Percentiles rank a stretch among this genome's conserved stretches.
These are phyloP conservation scores for Alloscopus bannaensis DNA, from an alignment of 2,888 invertebrate genomes.

Conservation along the genomic window DNA sequence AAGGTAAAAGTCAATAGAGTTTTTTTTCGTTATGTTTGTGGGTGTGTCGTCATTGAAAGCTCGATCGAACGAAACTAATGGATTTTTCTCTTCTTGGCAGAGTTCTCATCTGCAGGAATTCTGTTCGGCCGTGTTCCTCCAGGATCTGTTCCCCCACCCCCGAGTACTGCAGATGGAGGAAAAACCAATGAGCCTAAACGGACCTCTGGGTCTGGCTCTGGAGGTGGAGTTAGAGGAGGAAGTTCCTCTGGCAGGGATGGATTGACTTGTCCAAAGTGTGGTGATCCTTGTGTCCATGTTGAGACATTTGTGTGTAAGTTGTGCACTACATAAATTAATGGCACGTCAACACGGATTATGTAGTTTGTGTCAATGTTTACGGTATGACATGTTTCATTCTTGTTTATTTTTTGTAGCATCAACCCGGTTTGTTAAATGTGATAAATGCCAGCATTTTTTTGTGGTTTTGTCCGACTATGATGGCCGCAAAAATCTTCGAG, in stretches of 20 bases:
- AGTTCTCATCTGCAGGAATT: slow-evolving; percentile 61
- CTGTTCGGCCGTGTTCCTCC: slow-evolving; percentile 69
- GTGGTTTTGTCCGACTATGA: slow-evolving; percentile 96
- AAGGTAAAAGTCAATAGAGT: slow-evolving; percentile 52
- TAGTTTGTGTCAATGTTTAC: slow-evolving; percentile 8
- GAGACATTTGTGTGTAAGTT: slow-evolving; percentile 95
- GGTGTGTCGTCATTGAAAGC: background rate
- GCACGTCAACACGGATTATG: background rate
- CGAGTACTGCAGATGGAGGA: slow-evolving; percentile 61
- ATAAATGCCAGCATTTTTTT: slow-evolving; percentile 98
- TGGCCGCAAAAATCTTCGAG: slow-evolving; percentile 86
- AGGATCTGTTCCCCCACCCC: slow-evolving; percentile 66
- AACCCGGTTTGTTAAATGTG: slow-evolving; percentile 97
- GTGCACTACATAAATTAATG: slow-evolving; percentile 8
- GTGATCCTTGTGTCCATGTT: slow-evolving; percentile 97
- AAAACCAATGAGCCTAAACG: slow-evolving; percentile 60
- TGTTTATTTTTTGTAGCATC: slow-evolving; percentile 79
- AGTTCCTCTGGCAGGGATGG: slow-evolving; percentile 77
- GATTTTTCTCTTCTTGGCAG: slow-evolving; percentile 23
- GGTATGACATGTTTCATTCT: slow-evolving; percentile 16
- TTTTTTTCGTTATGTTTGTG: background rate
- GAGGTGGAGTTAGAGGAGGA: slow-evolving; percentile 66
- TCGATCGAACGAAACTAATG: background rate
- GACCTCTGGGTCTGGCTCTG: slow-evolving; percentile 35
- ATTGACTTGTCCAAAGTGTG: slow-evolving; percentile 96